Evolutionary conservation across 2,113 vertebrate genomes (phyloP), one percentile per base, ranked within the genome.

Genomic region (Phaethon lepturus): DNA sequence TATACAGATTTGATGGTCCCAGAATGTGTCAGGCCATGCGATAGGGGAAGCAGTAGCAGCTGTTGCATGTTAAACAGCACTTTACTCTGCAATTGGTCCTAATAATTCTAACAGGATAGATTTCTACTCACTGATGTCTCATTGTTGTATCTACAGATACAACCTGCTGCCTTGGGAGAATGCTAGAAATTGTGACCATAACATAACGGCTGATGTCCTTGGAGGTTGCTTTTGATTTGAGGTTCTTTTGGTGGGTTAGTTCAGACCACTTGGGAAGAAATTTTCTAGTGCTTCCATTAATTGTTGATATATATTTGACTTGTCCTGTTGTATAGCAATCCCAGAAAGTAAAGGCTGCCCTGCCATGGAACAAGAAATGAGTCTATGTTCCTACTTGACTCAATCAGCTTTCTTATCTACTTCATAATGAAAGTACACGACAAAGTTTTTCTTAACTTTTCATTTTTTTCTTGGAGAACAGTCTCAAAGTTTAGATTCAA

Each of bases 41-140:
- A 79, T 3, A 89, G 62, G 75, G 62, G 55, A 85, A 91, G 66
- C 58, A 76, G 77, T 1, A 87, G 90, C 95, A 98, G 89, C 78
- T 92, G 85, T 52, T 80, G 69, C 50, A 94, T 74, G 64, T 68
- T 93, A 67, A 91, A 59, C 31, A 95, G 86, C 76, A 59, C 64
- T 96, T 78, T 17, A 42, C 64, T 20, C 55, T 68, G 44, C 80
- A 94, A 93, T 58, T 67, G 68, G 42, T 87, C 73, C 86, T 59
- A 68, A 86, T 78, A 45, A 89, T 89, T 91, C 63, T 81, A 95
- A 74, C 55, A 72, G 49, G 73, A 74, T 26, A n/a, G 50, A 85
- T 80, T 87, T 63, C 47, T 75, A 38, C 67, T 93, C 93, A 60
- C 28, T 74, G 25, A 14, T 62, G 31, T 47, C 50, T 94, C 86